Conservation (phyloP, 2,797 vertebrate species). For the Anniella stebbinsi region DNA sequence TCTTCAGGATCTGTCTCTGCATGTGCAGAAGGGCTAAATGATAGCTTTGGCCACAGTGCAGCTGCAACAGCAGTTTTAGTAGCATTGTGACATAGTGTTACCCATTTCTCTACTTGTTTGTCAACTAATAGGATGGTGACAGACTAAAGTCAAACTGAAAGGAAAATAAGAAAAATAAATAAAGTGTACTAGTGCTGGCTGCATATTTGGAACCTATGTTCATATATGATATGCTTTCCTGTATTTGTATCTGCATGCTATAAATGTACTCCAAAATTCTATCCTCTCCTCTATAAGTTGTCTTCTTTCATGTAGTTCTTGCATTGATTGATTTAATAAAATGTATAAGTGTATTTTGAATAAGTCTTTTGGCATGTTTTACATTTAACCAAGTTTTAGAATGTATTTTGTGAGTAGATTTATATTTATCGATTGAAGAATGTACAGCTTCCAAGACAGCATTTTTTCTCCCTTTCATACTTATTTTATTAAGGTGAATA, state of each 20-base stretch:
- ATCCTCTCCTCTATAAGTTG: not conserved
- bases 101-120: not conserved
- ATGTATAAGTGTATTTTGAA: conserved; percentile 30
- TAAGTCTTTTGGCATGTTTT: conserved; percentile 5
- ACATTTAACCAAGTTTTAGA: conserved; percentile 27
- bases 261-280: not conserved
- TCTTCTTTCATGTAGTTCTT: not conserved
- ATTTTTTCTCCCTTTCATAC: conserved; percentile 26
- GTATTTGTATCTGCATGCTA: conserved; percentile 28
- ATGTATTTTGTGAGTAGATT: conserved; percentile 19
- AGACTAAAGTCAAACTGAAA: not conserved
- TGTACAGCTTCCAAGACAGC: conserved; percentile 18
- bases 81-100: not conserved
- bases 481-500: conserved; percentile 27
- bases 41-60: not conserved
- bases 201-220: not conserved
- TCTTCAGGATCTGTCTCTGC: conserved; percentile 19
- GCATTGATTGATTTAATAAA: not conserved
- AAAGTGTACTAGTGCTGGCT: not conserved
- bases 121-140: not conserved
- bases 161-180: not conserved
- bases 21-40: not conserved
- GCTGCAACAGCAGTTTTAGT: not conserved
- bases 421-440: not conserved
- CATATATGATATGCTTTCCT: not conserved